A percentile compares a stretch with the other conserved stretches of the same genome.
Evolutionary conservation across 2,797 vertebrate genomes (phyloP).

Genomic region (Sarcoramphus papa): DNA sequence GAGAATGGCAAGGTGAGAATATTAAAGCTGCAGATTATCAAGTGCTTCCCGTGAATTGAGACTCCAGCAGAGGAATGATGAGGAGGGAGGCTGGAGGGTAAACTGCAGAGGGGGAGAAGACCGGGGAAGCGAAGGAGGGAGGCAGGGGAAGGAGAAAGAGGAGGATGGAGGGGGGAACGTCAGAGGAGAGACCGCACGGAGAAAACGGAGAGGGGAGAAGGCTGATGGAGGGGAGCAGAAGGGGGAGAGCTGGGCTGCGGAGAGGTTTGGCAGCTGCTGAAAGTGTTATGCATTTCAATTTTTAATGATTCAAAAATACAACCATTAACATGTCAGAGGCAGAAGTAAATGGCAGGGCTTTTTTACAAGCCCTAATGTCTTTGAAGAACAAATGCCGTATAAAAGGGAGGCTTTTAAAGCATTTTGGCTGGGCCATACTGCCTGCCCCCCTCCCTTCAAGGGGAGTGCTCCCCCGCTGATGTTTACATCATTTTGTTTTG

Average conservation of each 20-base stretch:
- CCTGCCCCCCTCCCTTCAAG: background rate
- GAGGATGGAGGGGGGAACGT: background rate
- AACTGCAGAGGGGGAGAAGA: background rate
- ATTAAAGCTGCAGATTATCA: conserved; percentile 28
- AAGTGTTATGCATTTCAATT: conserved; percentile 61
- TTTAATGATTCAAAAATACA: conserved; percentile 70
- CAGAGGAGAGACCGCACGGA: background rate
- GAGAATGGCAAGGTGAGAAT: conserved; percentile 32
- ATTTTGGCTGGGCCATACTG: background rate
- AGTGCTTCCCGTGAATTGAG: background rate
- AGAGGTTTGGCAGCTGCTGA: conserved; percentile 52
- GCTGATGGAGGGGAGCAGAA: background rate
- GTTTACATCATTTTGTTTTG: background rate
- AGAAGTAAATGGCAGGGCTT: conserved; percentile 49
- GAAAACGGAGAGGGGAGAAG: background rate
- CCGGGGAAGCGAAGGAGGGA: background rate
- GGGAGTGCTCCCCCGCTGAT: background rate
- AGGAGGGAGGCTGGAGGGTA: background rate
- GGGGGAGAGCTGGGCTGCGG: background rate
- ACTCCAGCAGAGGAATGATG: background rate
- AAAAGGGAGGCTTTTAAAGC: conserved; percentile 17
- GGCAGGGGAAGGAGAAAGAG: background rate
- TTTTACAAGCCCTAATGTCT: conserved; percentile 33
- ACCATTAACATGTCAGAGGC: conserved; percentile 64
- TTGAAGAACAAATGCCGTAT: conserved; percentile 46